These are phyloP conservation scores for Clytia hemisphaerica DNA, from an alignment of 30 jellyfish, hydroid and myxozoan genomes.

Conservation along the genomic window DNA sequence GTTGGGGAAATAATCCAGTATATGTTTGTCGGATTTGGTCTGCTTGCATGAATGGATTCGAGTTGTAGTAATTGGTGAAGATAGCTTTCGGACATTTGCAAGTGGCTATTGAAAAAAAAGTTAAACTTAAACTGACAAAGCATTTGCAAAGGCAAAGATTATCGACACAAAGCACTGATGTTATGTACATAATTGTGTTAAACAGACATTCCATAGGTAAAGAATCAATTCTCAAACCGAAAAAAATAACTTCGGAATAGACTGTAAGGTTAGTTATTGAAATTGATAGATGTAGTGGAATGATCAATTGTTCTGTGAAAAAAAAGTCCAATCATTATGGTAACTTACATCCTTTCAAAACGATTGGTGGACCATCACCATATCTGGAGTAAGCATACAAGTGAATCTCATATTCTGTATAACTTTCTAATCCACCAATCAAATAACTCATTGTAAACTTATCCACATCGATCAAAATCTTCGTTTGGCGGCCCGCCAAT, in stretches of 20 bases:
- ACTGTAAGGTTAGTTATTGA: too few relatives aligned
- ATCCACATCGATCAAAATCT: background rate
- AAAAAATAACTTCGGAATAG: background rate
- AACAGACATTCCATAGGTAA: too few relatives aligned
- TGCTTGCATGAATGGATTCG: slow-evolving; percentile 2
- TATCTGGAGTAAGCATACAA: background rate
- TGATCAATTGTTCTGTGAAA: background rate
- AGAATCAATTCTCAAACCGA: too few relatives aligned
- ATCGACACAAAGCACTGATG: too few relatives aligned
- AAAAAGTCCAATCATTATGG: background rate
- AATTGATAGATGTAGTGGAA: background rate
- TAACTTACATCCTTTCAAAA: background rate
- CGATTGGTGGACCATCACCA: slow-evolving; percentile 17
- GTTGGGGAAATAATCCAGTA: slow-evolving; percentile 14
- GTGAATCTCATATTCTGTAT: background rate
- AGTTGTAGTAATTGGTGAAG: slow-evolving; percentile 10
- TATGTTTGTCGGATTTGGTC: background rate
- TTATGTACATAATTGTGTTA: too few relatives aligned
- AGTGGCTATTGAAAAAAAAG: background rate
- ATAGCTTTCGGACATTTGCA: slow-evolving; percentile 17
- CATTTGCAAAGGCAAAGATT: too few relatives aligned
- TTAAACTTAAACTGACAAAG: too few relatives aligned
- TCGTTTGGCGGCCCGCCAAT: background rate
- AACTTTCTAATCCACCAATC: slow-evolving; percentile 10
- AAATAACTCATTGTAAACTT: background rate